phyloP scores from a whole-genome alignment of 2,888 invertebrate species.

The Hyppa rectilinea region DNA sequence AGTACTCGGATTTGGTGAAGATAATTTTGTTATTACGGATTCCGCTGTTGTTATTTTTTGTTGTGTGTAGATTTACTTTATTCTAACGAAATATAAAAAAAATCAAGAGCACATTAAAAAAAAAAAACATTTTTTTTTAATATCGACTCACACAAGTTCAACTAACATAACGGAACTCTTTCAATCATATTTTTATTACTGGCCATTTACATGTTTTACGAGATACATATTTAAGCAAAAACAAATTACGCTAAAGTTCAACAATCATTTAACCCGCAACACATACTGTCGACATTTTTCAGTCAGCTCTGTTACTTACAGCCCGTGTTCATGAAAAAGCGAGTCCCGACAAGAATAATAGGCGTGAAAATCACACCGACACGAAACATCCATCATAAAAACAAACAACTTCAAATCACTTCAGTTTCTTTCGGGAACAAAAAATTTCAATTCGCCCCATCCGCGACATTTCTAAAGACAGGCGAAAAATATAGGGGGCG shows the following conservation, averaged over 20 bases:
- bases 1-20: conserved; percentile 21
- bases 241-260: conserved; percentile 3
- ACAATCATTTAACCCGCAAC: not conserved
- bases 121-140: not conserved
- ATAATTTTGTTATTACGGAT: conserved; percentile 26
- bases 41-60: conserved; percentile 13
- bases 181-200: not conserved
- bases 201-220: not conserved
- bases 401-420: conserved; percentile 64
- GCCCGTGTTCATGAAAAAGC: conserved; percentile 52
- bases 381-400: conserved; percentile 61
- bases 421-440: conserved; percentile 56
- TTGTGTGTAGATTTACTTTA: conserved; percentile 1
- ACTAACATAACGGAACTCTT: too few species aligned
- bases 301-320: conserved; percentile 38
- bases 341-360: conserved; percentile 57
- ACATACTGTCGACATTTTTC: conserved; percentile 38
- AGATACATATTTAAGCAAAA: too few species aligned
- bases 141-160: not conserved
- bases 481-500: conserved; percentile 45
- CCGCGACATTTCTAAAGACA: conserved; percentile 49
- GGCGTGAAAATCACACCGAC: conserved; percentile 55
- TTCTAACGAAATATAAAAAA: not conserved
- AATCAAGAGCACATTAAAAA: not conserved
- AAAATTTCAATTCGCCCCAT: conserved; percentile 56